These are phyloP conservation scores for Anguilla rostrata DNA, from an alignment of 2,113 vertebrate species.

Conservation along the genomic window DNA sequence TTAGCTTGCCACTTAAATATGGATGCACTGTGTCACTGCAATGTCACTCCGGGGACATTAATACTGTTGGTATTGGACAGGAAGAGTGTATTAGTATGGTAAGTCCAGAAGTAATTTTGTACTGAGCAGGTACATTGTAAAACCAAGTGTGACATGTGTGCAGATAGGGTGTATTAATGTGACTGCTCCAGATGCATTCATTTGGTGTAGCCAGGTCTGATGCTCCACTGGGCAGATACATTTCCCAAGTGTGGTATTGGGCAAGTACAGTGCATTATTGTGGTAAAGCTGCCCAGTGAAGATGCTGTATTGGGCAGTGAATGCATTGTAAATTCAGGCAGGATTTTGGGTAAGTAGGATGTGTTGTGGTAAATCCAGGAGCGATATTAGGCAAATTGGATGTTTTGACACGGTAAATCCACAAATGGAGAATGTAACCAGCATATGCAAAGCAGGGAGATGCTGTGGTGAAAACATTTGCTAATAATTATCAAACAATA, in stretches of 20 bases:
- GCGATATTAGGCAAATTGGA: background rate
- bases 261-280: too few species aligned
- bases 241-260: background rate
- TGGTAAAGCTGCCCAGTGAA: too few species aligned
- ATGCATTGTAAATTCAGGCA: background rate
- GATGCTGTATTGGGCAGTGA: too few species aligned
- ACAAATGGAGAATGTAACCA: too few species aligned
- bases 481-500: too few species aligned
- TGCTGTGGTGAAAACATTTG: too few species aligned
- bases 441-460: too few species aligned
- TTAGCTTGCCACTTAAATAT: background rate
- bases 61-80: background rate
- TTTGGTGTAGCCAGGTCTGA: too few species aligned
- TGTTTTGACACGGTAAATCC: background rate
- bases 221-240: background rate
- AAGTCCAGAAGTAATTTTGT: background rate
- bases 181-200: too few species aligned
- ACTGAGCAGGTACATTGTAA: background rate
- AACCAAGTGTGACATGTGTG: background rate
- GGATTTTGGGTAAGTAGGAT: too few species aligned
- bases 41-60: background rate
- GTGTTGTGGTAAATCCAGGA: background rate
- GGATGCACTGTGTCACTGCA: background rate
- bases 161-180: background rate
- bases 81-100: background rate